A percentile compares a stretch with the other conserved stretches of the same genome.
These are phyloP conservation scores for Lordiphosa fenestrarum DNA, from an alignment of 2,888 invertebrate species.

Conservation along the genomic window DNA sequence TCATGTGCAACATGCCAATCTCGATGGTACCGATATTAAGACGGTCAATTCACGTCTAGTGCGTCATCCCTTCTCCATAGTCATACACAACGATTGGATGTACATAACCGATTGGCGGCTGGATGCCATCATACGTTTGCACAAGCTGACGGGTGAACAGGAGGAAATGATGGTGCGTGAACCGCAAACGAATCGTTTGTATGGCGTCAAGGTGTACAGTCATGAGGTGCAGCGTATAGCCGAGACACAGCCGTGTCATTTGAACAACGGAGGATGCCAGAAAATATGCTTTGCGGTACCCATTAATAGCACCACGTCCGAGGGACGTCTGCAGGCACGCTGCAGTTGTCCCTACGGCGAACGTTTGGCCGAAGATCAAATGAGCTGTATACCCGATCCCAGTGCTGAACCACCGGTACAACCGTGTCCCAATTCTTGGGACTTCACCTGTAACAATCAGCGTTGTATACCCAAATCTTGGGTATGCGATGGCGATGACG, in stretches of 20 bases:
- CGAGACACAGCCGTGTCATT: constrained; percentile 89
- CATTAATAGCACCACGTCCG: constrained; percentile 58
- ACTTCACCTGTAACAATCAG: constrained; percentile 96
- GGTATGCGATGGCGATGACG: constrained; percentile 98
- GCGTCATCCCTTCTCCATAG: constrained; percentile 94
- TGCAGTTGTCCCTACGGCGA: constrained; percentile 98
- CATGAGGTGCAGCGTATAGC: constrained; percentile 87
- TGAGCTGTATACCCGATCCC: constrained; percentile 89
- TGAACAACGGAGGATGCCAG: constrained; percentile 93
- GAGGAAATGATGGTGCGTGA: constrained; percentile 93
- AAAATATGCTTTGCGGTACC: constrained; percentile 97
- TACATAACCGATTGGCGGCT: constrained; percentile 98
- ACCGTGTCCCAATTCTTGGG: constrained; percentile 94
- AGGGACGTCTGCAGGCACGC: constrained; percentile 82
- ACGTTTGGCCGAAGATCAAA: constrained; percentile 86
- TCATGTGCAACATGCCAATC: constrained; percentile 95
- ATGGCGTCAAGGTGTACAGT: constrained; percentile 95
- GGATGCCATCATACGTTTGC: constrained; percentile 94
- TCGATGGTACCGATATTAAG: constrained; percentile 94
- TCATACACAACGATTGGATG: constrained; percentile 93
- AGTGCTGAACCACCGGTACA: constrained; percentile 92
- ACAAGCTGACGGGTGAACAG: constrained; percentile 93
- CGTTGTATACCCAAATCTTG: constrained; percentile 95
- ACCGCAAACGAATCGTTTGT: constrained; percentile 93
- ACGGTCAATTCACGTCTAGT: constrained; percentile 93